A percentile compares a stretch with the other conserved stretches of the same genome.
These are phyloP conservation scores for Lypha dubia DNA, from an alignment of 2,888 invertebrate species.

Conservation along the genomic window DNA sequence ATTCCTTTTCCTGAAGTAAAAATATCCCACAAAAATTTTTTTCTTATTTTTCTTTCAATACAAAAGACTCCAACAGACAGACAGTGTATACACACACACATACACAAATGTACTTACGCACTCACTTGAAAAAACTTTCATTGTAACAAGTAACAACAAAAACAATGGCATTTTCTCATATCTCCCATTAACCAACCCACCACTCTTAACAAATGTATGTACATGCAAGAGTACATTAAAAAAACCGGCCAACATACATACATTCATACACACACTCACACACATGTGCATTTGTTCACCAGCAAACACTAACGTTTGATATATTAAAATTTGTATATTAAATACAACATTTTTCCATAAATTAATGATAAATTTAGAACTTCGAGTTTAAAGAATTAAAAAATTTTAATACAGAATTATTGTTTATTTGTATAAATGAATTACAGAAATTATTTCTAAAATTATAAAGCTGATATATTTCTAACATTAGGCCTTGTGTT, in stretches of 20 bases:
- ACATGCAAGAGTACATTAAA: neutral
- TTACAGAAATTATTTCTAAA: too few species aligned
- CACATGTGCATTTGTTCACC: neutral
- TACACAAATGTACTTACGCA: neutral
- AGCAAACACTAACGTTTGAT: neutral
- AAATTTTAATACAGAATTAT: too few species aligned
- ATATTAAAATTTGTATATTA: neutral
- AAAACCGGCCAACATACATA: neutral
- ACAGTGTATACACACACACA: neutral
- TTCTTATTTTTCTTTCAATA: neutral
- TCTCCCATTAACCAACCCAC: slow-evolving; percentile 62
- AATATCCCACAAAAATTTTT: neutral
- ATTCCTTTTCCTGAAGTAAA: neutral
- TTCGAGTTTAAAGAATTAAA: too few species aligned
- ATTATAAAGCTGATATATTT: neutral
- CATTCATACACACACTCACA: neutral
- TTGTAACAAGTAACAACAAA: slow-evolving; percentile 10
- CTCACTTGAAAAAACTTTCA: slow-evolving; percentile 28
- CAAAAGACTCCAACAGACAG: neutral
- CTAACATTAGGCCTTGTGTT: neutral
- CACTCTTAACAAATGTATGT: slow-evolving; percentile 19
- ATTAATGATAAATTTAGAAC: too few species aligned
- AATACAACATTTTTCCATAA: too few species aligned
- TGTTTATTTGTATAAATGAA: too few species aligned
- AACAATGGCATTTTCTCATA: slow-evolving; percentile 30